phyloP scores from a whole-genome alignment of 2,797 vertebrate genomes.

The Hafferia zeledoni region DNA sequence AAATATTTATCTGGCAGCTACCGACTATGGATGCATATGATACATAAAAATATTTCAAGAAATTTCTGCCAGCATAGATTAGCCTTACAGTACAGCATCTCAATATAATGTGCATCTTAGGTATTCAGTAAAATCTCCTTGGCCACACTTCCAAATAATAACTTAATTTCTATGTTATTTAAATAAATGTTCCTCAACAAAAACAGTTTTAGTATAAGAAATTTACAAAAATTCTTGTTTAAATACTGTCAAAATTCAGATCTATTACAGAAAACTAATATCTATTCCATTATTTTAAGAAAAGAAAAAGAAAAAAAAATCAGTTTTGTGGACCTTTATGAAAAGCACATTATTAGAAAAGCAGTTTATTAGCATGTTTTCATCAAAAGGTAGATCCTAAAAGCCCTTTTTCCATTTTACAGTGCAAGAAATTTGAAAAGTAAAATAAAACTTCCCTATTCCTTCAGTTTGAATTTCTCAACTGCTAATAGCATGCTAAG shows the following conservation, averaged over 20 bases:
- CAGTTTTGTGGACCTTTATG: background rate
- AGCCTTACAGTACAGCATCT: background rate
- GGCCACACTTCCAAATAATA: background rate
- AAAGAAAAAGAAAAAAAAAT: background rate
- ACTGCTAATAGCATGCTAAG: background rate
- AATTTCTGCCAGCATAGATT: background rate
- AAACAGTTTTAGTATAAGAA: background rate
- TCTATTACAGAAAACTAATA: background rate
- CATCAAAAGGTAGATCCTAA: background rate
- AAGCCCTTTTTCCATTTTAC: background rate
- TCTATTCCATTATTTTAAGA: background rate
- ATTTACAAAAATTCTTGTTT: background rate
- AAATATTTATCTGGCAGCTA: conserved; percentile 56
- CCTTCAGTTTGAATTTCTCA: background rate
- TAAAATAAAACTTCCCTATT: background rate
- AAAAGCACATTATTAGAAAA: background rate
- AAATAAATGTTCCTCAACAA: background rate
- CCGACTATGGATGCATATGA: conserved; percentile 61
- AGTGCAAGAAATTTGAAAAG: background rate
- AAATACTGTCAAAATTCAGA: background rate
- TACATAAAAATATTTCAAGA: conserved; percentile 54
- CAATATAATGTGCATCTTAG: background rate
- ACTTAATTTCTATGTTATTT: background rate
- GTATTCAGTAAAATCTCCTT: background rate
- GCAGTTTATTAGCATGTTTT: background rate